A percentile compares a stretch with the other conserved stretches of the same genome.
phyloP scores from a whole-genome alignment of 92 coral and sea anemone species.

The Parazoanthus darwini region DNA sequence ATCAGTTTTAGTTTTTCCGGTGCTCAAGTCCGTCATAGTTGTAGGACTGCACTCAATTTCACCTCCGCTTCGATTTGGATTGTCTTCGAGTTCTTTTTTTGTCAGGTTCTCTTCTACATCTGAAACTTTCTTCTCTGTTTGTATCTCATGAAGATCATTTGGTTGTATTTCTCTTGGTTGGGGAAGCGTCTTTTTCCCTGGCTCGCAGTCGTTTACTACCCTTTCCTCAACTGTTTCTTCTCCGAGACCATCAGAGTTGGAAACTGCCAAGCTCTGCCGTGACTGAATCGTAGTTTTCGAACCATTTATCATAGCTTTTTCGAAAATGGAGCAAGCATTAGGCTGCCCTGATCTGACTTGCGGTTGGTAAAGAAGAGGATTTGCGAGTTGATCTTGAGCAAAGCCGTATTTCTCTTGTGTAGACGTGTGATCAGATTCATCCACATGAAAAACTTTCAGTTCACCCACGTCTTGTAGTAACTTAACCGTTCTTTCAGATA shows the following conservation, averaged over 20 bases:
- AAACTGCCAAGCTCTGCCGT: background rate
- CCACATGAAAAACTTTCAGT: constrained; percentile 77
- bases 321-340: background rate
- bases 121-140: background rate
- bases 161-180: background rate
- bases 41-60: background rate
- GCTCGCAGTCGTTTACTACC: background rate
- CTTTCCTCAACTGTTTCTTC: constrained; percentile 3
- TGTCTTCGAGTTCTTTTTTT: background rate
- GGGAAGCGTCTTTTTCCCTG: background rate
- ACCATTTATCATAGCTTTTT: background rate
- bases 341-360: constrained; percentile 45
- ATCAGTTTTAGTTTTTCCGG: background rate
- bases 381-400: constrained; percentile 76
- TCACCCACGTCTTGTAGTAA: constrained; percentile 93
- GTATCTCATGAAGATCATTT: background rate
- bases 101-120: background rate
- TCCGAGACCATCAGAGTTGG: background rate
- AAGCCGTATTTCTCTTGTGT: constrained; percentile 66
- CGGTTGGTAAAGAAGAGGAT: constrained; percentile 72
- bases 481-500: constrained; percentile 83
- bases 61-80: background rate
- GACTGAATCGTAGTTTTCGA: background rate
- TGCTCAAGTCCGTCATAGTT: background rate
- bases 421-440: constrained; percentile 69